Conservation (phyloP, 2,113 vertebrate genomes). For the Hipposideros armiger region DNA sequence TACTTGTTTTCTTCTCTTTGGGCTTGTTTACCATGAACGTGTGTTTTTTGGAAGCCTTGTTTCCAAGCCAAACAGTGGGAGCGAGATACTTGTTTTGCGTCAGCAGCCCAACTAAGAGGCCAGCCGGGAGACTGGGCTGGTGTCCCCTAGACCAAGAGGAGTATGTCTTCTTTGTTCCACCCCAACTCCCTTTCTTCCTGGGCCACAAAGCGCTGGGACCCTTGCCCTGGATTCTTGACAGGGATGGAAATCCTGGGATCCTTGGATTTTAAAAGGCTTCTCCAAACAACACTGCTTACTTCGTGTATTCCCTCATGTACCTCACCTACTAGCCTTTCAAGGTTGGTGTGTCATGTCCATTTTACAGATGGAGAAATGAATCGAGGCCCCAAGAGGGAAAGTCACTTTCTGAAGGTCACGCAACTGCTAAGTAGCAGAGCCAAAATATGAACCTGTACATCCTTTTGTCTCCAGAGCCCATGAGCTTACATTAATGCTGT, state of each 20-base stretch:
- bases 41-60: slow-evolving; percentile 59
- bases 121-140: neutral
- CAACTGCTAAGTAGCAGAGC: neutral
- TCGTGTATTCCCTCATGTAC: neutral
- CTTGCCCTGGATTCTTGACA: neutral
- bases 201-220: neutral
- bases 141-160: neutral
- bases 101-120: neutral
- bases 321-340: neutral
- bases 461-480: neutral
- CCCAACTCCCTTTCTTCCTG: neutral
- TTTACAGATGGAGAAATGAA: neutral
- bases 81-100: neutral
- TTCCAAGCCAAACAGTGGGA: slow-evolving; percentile 62
- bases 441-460: neutral
- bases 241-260: neutral
- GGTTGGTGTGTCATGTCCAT: neutral
- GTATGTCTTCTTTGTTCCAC: neutral
- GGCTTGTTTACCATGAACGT: slow-evolving; percentile 65
- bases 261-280: neutral
- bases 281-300: neutral
- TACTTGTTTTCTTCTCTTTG: slow-evolving; percentile 64
- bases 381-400: neutral
- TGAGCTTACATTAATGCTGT: neutral
- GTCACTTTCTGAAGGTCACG: neutral